These are phyloP conservation scores for Hyles euphorbiae DNA, from an alignment of 1,140 invertebrate genomes.

Conservation along the genomic window DNA sequence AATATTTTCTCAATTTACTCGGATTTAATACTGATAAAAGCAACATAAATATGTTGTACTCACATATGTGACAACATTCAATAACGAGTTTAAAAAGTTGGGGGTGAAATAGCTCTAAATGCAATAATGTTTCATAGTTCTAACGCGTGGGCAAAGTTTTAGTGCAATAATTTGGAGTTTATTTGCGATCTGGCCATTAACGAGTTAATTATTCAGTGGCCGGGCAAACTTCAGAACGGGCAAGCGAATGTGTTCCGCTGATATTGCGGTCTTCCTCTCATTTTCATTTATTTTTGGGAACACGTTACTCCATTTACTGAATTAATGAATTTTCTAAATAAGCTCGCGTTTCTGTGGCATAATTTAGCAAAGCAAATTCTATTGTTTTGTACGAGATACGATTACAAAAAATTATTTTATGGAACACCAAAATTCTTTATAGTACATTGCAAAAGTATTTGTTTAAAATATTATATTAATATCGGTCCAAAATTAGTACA, in stretches of 20 bases:
- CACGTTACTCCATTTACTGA: conserved; percentile 6
- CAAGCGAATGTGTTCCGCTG: conserved; percentile 31
- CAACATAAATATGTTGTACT: background rate
- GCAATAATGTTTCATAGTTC: conserved; percentile 28
- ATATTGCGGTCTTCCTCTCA: conserved; percentile 31
- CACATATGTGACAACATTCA: background rate
- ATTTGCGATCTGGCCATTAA: conserved; percentile 67
- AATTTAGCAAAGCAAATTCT: background rate
- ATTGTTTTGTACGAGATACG: too few relatives aligned
- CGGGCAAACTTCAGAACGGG: conserved; percentile 32
- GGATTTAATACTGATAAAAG: too few relatives aligned
- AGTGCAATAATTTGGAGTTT: conserved; percentile 66
- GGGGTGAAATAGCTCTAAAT: background rate
- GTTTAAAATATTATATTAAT: too few relatives aligned
- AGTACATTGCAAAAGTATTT: too few relatives aligned
- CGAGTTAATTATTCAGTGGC: conserved; percentile 65
- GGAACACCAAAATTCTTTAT: too few relatives aligned
- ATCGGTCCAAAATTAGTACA: too few relatives aligned
- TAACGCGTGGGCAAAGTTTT: conserved; percentile 28
- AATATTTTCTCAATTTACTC: too few relatives aligned
- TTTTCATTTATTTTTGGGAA: conserved; percentile 19
- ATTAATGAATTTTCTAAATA: background rate
- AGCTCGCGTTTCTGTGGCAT: background rate
- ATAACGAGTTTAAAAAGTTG: background rate
- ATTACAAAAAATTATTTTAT: too few relatives aligned